Evolutionary conservation across 2,113 vertebrate genomes (phyloP).

Genomic region (Anguilla japonica): DNA sequence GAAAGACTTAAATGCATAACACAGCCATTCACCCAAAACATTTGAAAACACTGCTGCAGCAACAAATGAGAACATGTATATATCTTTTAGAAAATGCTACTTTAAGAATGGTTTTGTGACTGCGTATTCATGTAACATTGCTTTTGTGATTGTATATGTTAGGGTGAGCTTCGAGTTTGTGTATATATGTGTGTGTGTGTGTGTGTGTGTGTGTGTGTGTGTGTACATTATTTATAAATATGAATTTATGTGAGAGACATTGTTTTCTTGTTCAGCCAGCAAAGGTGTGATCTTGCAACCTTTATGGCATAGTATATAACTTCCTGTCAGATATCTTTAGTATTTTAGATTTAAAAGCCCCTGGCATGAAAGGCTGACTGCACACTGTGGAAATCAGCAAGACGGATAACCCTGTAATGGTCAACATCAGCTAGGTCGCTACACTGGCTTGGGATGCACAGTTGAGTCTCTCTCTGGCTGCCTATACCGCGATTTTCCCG

Average conservation of each 20-base stretch:
- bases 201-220: background rate
- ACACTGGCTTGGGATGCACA: background rate
- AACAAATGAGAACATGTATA: background rate
- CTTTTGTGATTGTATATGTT: background rate
- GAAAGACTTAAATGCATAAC: background rate
- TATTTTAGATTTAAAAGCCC: background rate
- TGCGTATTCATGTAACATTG: too few species aligned
- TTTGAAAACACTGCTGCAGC: background rate
- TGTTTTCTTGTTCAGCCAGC: background rate
- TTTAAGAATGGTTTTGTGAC: background rate
- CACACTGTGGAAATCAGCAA: background rate
- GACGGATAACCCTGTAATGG: background rate
- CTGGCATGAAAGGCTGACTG: background rate
- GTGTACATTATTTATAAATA: background rate
- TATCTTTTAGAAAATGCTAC: background rate
- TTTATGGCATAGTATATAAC: background rate
- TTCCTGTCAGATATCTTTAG: background rate
- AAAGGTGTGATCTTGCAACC: background rate
- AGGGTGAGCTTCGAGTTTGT: background rate
- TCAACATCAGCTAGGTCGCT: background rate
- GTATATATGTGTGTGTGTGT: background rate
- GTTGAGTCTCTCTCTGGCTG: background rate
- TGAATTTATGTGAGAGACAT: background rate
- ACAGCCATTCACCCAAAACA: background rate
- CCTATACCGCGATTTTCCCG: background rate